phyloP scores from a whole-genome alignment of 1,140 invertebrate genomes.

The Mylabris phalerata region DNA sequence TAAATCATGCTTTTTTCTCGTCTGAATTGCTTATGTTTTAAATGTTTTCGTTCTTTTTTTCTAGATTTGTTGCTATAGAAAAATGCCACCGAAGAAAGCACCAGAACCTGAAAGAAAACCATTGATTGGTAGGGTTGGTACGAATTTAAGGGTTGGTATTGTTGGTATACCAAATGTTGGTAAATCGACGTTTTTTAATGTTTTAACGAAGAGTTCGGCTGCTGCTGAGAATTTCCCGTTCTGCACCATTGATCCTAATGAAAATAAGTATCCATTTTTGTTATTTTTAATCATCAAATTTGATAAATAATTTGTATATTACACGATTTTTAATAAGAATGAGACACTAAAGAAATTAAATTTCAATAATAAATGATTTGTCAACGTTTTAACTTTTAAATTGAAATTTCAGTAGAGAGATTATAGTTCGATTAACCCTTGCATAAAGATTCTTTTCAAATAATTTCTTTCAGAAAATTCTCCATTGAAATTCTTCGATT shows the following conservation, averaged over 20 bases:
- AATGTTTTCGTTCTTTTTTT: too few species aligned
- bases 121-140: slow-evolving; percentile 94
- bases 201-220: slow-evolving; percentile 92
- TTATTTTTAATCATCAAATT: background rate
- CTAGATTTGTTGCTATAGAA: slow-evolving; percentile 17
- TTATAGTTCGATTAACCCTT: too few species aligned
- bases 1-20: background rate
- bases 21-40: too few species aligned
- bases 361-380: too few species aligned
- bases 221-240: slow-evolving; percentile 98
- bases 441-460: too few species aligned
- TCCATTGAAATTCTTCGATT: background rate
- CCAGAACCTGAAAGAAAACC: slow-evolving; percentile 80
- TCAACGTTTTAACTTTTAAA: too few species aligned
- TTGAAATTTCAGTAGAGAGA: too few species aligned
- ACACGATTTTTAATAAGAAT: too few species aligned
- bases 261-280: slow-evolving; percentile 86
- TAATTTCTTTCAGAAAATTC: background rate
- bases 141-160: slow-evolving; percentile 94
- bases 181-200: slow-evolving; percentile 99
- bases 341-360: too few species aligned
- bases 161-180: slow-evolving; percentile 96
- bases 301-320: too few species aligned
- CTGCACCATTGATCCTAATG: slow-evolving; percentile 99
- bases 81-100: slow-evolving; percentile 93